These are phyloP conservation scores for Drosophila fuyamai DNA, from an alignment of 1,140 invertebrate species.

Conservation along the genomic window DNA sequence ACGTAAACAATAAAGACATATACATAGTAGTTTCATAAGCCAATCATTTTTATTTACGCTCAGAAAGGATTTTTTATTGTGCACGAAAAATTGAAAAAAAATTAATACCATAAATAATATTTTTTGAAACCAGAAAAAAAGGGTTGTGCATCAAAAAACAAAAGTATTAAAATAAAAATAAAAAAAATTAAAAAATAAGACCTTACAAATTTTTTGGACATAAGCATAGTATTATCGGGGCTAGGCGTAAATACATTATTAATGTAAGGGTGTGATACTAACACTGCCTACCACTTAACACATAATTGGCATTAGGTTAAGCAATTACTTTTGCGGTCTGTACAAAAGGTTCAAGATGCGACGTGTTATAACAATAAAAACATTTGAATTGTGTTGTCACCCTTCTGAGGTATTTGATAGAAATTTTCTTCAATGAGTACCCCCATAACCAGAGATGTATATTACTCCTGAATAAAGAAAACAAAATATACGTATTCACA, in stretches of 20 bases:
- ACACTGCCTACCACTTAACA: slow-evolving; percentile 67
- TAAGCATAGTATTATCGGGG: too few relatives aligned
- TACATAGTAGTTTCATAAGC: too few relatives aligned
- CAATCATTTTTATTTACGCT: too few relatives aligned
- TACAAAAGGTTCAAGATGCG: slow-evolving; percentile 70
- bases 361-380: slow-evolving; percentile 82
- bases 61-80: too few relatives aligned
- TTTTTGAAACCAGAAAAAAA: too few relatives aligned
- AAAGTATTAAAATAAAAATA: too few relatives aligned
- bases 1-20: too few relatives aligned
- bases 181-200: too few relatives aligned
- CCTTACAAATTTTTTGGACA: too few relatives aligned
- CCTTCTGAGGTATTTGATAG: slow-evolving; percentile 61
- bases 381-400: slow-evolving; percentile 79
- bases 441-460: slow-evolving; percentile 66
- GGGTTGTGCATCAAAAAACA: too few relatives aligned
- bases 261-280: slow-evolving; percentile 42
- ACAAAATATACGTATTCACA: slow-evolving; percentile 44
- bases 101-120: too few relatives aligned
- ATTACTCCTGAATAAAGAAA: slow-evolving; percentile 77
- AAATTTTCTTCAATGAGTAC: slow-evolving; percentile 64
- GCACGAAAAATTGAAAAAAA: too few relatives aligned
- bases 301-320: slow-evolving; percentile 81
- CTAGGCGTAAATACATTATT: not conserved
- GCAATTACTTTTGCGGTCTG: slow-evolving; percentile 70